Evolutionary conservation across 2,113 vertebrate genomes (phyloP), one percentile per base, ranked within the genome.

Genomic region (Copsychus sechellarum): DNA sequence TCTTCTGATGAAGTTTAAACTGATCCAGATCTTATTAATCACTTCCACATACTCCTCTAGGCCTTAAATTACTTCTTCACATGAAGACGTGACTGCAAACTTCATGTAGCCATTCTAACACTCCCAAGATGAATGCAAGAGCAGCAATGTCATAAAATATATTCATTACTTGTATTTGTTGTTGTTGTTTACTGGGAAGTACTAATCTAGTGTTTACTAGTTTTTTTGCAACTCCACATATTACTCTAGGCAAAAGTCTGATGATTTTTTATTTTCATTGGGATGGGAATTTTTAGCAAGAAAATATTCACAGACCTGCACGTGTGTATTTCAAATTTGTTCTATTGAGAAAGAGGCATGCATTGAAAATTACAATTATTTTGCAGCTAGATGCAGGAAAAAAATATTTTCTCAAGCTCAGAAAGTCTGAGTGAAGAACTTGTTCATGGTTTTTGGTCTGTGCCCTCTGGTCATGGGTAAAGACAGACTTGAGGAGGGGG

Each of bases 61-160:
- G 38, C 67, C 60, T 25, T 86, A 92, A 85, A 95, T 96, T 95
- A 51, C 56, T 90, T 47, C 47, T 83, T 90, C 71, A 42, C 10
- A n/a, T 43, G 74, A 71, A 83, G 92, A 94, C 18, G 53, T 94
- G 93, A 90, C 93, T 93, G 48, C 51, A 94, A 93, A 95, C 95
- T 95, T 90, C 76, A 81, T 74, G 48, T 3, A 71, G 58, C 56
- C 23, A 83, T 96, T 94, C 43, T 86, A 67, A 53, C 0, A 0
- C 67, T 94, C 92, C 92, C 90, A 70, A 92, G 90, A 92, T 57
- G 47, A 94, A 94, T 86, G 67, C 54, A 81, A 57, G 56, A 90
- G 36, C 67, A 81, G 60, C 43, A 56, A 60, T 81, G 67, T 70
- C 90, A 94, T 95, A 53, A 94, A 96, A 96, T 93, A 78, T 25